phyloP scores from a whole-genome alignment of 2,797 vertebrate genomes.

The Salmo trutta region DNA sequence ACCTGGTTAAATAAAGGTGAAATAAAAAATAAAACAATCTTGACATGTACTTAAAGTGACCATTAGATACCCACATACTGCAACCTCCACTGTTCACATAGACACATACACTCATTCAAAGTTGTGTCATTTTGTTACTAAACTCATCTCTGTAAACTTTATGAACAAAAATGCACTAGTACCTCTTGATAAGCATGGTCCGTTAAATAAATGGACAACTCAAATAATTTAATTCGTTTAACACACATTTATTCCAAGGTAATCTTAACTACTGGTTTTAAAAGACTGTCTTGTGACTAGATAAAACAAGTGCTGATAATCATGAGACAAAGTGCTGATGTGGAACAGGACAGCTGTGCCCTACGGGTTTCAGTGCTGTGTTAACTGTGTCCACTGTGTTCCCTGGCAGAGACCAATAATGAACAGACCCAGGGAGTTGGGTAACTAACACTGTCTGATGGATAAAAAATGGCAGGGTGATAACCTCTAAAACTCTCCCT shows the following conservation, averaged over 20 bases:
- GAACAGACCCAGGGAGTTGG: constrained; percentile 27
- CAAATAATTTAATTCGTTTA: neutral
- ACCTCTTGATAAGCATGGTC: neutral
- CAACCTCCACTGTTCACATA: constrained; percentile 16
- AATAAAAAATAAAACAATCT: neutral
- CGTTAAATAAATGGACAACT: neutral
- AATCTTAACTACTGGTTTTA: constrained; percentile 44
- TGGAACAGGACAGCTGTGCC: constrained; percentile 52
- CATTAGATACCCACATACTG: constrained; percentile 6
- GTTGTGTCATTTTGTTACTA: neutral
- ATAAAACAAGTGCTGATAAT: constrained; percentile 55
- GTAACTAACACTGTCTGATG: constrained; percentile 1
- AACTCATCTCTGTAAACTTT: neutral
- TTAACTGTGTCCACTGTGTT: constrained; percentile 14
- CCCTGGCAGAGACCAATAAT: constrained; percentile 41
- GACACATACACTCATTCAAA: neutral
- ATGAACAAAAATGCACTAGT: neutral
- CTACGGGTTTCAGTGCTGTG: constrained; percentile 46
- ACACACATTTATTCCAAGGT: too few relatives aligned
- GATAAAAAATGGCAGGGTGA: constrained; percentile 1
- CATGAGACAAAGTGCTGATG: constrained; percentile 57
- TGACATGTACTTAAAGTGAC: neutral
- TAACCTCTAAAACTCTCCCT: neutral
- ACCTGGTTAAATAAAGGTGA: too few relatives aligned
- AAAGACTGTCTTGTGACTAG: constrained; percentile 51